Base-by-base conservation (phyloP, 2,797 vertebrate genomes). In the Hyperoplus immaculatus region DNA sequence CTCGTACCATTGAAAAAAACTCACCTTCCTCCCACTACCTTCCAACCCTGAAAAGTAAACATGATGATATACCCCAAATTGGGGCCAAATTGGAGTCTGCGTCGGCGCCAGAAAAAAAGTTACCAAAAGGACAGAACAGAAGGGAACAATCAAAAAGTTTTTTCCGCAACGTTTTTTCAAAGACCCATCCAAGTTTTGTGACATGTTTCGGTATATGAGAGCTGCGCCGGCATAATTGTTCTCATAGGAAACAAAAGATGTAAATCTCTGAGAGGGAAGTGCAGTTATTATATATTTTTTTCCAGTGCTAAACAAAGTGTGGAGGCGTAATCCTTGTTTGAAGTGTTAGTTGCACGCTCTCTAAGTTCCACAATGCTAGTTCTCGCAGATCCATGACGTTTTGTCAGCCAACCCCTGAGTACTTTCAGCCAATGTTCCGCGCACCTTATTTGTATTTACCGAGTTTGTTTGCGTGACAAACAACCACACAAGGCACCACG, bases 391-490 rank as follows among this genome's bases (percentile, higher is more conserved):
- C 56, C 4, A 0, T 91, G 93, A 89, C 91, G 84, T 74, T 78
- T 90, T 90, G 87, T 92, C 92, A 91, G 84, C 85, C 78, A 53
- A 29, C 84, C 85, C 69, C 62, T 11, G 58, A 88, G 86, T 84
- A 80, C 72, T 81, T 51, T 49, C 85, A 77, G 76, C 83, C 77
- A n/a, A 29, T 7, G 87, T 83, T 88, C 81, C 54, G 39, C 54
- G 39, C 82, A 21, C 45, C 5, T 76, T 90, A 64, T 90, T 92
- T 92, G 81, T 93, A 78, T 94, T 94, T 94, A 93, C 90, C 0
- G 85, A 80, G 86, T 92, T 89, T 91, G 90, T 90, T 92, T 91
- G 89, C 71, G 87, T 92, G 92, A 94, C 89, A 72, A 82, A 89
- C 29, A 71, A 68, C 66, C 89, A 72, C 84, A 78, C 79, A 57